phyloP scores from a whole-genome alignment of 2,888 invertebrate genomes.

The Hirtodrosophila histrioides region DNA sequence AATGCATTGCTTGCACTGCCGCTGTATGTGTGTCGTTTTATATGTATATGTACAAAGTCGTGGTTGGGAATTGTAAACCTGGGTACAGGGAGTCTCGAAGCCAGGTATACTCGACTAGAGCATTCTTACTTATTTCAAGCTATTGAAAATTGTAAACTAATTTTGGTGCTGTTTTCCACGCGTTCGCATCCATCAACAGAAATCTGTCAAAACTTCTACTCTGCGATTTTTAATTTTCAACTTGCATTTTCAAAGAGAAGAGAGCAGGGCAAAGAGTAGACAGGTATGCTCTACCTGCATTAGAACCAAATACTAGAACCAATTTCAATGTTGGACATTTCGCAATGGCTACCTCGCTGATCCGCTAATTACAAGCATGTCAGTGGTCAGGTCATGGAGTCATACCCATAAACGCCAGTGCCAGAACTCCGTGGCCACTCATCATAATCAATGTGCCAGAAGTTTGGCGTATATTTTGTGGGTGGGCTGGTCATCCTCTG shows the following conservation, averaged over 20 bases:
- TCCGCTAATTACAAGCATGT: slow-evolving; percentile 75
- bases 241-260: neutral
- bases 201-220: slow-evolving; percentile 24
- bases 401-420: slow-evolving; percentile 18
- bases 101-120: too few relatives aligned
- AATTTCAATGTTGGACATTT: slow-evolving; percentile 41
- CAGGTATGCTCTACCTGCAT: slow-evolving; percentile 33
- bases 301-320: slow-evolving; percentile 29
- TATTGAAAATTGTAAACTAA: slow-evolving; percentile 53
- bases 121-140: too few relatives aligned
- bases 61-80: too few relatives aligned
- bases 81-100: too few relatives aligned
- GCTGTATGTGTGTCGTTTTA: too few relatives aligned
- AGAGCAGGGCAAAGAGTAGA: neutral
- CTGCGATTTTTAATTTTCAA: slow-evolving; percentile 1
- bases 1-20: neutral
- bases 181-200: slow-evolving; percentile 24
- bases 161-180: slow-evolving; percentile 56
- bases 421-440: slow-evolving; percentile 14
- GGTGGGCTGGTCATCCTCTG: slow-evolving; percentile 18
- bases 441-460: slow-evolving; percentile 32
- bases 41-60: too few relatives aligned
- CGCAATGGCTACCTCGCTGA: slow-evolving; percentile 30
- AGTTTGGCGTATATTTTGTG: slow-evolving; percentile 27
- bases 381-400: slow-evolving; percentile 38